Percentiles rank a stretch among this genome's conserved stretches.
These are phyloP conservation scores for Alosa sapidissima DNA, from an alignment of 2,797 vertebrate genomes.

Conservation along the genomic window DNA sequence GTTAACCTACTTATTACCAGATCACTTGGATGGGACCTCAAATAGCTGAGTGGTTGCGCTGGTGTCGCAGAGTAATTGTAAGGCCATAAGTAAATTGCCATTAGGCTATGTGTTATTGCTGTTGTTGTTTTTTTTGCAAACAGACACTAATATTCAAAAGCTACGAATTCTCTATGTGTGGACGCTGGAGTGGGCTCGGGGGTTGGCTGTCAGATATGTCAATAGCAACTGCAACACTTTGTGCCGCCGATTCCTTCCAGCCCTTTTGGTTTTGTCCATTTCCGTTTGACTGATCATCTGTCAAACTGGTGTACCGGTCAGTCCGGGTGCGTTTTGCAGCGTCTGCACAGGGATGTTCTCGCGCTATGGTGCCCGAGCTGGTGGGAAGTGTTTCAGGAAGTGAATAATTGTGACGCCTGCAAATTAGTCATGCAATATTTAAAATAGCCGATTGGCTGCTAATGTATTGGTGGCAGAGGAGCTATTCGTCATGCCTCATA, in stretches of 20 bases:
- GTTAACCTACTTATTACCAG: not conserved
- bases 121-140: not conserved
- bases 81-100: not conserved
- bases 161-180: not conserved
- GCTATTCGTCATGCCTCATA: not conserved
- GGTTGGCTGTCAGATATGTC: not conserved
- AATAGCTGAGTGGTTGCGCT: not conserved
- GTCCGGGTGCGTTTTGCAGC: slow-evolving; percentile 1
- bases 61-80: not conserved
- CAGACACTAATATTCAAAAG: not conserved
- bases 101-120: not conserved
- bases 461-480: not conserved
- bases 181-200: not conserved
- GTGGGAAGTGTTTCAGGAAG: not conserved
- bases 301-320: not conserved
- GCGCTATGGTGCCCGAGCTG: not conserved
- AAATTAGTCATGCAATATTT: slow-evolving; percentile 10
- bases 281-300: slow-evolving; percentile 8
- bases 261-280: not conserved
- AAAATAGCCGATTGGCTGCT: not conserved
- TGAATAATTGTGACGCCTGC: slow-evolving; percentile 13
- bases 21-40: not conserved
- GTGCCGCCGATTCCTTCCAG: not conserved
- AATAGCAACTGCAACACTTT: not conserved
- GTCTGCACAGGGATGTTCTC: not conserved